Evolutionary conservation across 2,888 invertebrate genomes (phyloP), one percentile per base, ranked within the genome.

Genomic region (Aspidiotus destructor): DNA sequence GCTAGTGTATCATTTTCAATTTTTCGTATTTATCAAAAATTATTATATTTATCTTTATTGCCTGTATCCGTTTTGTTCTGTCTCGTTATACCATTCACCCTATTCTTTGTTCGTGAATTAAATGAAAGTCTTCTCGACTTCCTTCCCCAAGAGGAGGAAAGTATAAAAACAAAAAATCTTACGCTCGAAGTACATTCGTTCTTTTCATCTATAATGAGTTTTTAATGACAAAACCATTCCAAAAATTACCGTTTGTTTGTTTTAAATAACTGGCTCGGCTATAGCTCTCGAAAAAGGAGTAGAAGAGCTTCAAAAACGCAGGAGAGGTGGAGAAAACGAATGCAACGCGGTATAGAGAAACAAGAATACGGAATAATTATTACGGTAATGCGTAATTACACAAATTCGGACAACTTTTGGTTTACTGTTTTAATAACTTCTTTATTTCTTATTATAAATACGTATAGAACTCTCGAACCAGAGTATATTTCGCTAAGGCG

Each of bases 191-290:
- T 48, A 53, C 54, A 41, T 64, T 64, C 54, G 57, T 64, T 64
- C 52, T 52, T 54, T 64, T 55, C 55, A 42, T 64, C 55, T 64
- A 55, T 64, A 64, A 64, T 57, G 64, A 64, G 64, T 64, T 64
- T 64, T 64, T 64, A 64, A 64, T 64, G 64, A 64, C 64, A 41
- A 41, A 55, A 28, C 55, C 55, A 64, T 55, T 54, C 55, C 55
- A 40, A 41, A 41, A 41, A 64, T 64, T 55, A 55, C 57, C 64
- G 55, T 64, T 64, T 55, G 64, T 64, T 64, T 55, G 64, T 57
- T 41, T 64, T 57, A 64, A 57, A 64, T 55, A 64, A 64, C 55
- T 55, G 17, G 17, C 62, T 28, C 2, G 28, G 48, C 62, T 48
- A 62, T 2, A 28, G 28, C 28, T 28, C 28, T 48, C 48, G 48